Evolutionary conservation across 2,797 vertebrate species (phyloP).

Genomic region (Tympanoctomys barrerae): DNA sequence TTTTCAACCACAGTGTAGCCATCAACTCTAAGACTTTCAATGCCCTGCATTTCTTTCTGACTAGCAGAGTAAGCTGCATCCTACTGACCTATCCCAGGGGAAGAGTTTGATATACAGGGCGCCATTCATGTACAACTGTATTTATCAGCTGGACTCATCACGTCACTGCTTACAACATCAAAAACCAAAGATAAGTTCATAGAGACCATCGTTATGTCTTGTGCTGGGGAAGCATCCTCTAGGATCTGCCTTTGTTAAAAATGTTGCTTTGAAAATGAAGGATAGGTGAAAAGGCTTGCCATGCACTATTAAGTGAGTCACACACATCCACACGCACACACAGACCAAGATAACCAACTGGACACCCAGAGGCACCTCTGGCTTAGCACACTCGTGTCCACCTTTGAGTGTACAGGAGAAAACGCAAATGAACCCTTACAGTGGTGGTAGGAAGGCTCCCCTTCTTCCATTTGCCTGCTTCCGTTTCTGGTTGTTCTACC

Average conservation of each 20-base stretch:
- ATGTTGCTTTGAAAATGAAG: conserved; percentile 18
- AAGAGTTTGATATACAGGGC: neutral
- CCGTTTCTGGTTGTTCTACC: neutral
- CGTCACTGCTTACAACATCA: neutral
- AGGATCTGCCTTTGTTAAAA: neutral
- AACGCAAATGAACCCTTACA: neutral
- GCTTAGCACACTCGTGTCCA: neutral
- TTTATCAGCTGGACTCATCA: neutral
- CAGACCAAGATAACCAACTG: neutral
- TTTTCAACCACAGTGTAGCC: neutral
- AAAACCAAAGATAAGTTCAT: neutral
- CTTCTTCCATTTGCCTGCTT: neutral
- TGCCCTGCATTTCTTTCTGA: neutral
- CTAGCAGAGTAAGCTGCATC: neutral
- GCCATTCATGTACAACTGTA: neutral
- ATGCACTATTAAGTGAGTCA: neutral
- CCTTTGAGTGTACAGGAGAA: neutral
- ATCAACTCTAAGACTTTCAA: neutral
- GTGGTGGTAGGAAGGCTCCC: neutral
- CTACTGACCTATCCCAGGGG: neutral
- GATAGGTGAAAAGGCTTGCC: neutral
- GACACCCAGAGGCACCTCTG: neutral
- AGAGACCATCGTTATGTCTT: neutral
- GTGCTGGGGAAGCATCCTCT: neutral
- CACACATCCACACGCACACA: neutral